phyloP scores from a whole-genome alignment of 1,140 invertebrate genomes.

The Dryas iulia region DNA sequence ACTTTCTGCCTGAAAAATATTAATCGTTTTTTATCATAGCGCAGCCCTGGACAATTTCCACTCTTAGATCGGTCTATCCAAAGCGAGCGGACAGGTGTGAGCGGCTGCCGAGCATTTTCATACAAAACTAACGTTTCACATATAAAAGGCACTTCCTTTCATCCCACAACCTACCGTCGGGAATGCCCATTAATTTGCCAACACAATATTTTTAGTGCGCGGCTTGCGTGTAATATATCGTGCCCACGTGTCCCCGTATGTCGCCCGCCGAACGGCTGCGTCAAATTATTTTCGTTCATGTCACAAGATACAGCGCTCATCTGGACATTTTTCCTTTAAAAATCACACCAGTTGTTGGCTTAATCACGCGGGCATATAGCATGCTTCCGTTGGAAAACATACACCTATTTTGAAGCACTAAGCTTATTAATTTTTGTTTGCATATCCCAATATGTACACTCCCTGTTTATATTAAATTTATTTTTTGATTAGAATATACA shows the following conservation, averaged over 20 bases:
- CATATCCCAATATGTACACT: neutral
- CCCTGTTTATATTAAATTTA: too few relatives aligned
- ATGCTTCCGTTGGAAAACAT: conserved; percentile 59
- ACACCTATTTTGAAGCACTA: conserved; percentile 29
- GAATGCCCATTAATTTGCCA: conserved; percentile 81
- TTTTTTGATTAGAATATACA: too few relatives aligned
- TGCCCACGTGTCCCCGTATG: conserved; percentile 78
- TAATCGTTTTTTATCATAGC: neutral
- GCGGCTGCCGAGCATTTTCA: conserved; percentile 77
- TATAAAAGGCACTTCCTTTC: conserved; percentile 80
- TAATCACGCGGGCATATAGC: conserved; percentile 55
- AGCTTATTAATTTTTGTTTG: neutral
- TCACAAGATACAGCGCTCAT: conserved; percentile 78
- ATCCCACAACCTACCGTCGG: conserved; percentile 75
- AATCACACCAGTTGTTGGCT: conserved; percentile 71
- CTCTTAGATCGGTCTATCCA: conserved; percentile 27
- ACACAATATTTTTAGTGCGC: conserved; percentile 80
- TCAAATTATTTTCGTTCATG: conserved; percentile 80
- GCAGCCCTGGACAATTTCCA: conserved; percentile 24
- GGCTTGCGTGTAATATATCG: conserved; percentile 79
- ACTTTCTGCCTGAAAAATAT: neutral
- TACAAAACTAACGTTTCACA: conserved; percentile 78
- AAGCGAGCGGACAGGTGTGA: conserved; percentile 72
- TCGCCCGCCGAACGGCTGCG: conserved; percentile 74
- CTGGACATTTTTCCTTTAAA: conserved; percentile 78